These are phyloP conservation scores for Heliothis virescens DNA, from an alignment of 1,140 invertebrate species.

Conservation along the genomic window DNA sequence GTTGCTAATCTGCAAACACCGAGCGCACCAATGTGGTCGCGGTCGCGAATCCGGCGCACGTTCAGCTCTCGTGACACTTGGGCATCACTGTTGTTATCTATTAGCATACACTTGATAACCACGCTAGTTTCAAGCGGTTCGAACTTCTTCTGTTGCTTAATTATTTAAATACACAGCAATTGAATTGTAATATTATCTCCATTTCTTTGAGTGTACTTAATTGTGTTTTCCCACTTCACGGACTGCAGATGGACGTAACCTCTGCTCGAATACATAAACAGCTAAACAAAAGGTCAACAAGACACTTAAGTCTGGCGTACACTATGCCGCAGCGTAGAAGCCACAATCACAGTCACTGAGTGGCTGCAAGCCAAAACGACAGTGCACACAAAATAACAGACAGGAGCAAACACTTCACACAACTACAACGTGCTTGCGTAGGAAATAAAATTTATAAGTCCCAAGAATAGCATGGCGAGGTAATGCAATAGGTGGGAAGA, in stretches of 20 bases:
- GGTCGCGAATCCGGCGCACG: constrained; percentile 67
- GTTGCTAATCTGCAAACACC: constrained; percentile 61
- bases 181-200: constrained; percentile 35
- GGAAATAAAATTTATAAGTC: constrained; percentile 32
- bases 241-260: background rate
- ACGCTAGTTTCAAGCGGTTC: constrained; percentile 58
- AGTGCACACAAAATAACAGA: constrained; percentile 30
- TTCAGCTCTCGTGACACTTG: constrained; percentile 65
- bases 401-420: constrained; percentile 24
- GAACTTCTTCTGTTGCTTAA: constrained; percentile 52
- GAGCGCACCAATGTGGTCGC: constrained; percentile 57
- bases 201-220: constrained; percentile 25
- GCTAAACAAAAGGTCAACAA: constrained; percentile 21
- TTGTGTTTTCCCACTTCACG: constrained; percentile 19
- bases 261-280: constrained; percentile 21
- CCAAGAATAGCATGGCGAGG: constrained; percentile 3
- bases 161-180: constrained; percentile 50
- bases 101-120: constrained; percentile 65
- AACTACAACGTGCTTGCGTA: background rate
- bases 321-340: constrained; percentile 23
- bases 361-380: constrained; percentile 56
- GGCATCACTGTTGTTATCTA: constrained; percentile 70
- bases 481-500: constrained; percentile 24
- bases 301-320: constrained; percentile 7
- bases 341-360: constrained; percentile 35